Evolutionary conservation across 30 jellyfish, hydroid and myxozoan genomes (phyloP), one percentile per base, ranked within the genome.

Genomic region (Aurelia aurita complex sp. Pacific): DNA sequence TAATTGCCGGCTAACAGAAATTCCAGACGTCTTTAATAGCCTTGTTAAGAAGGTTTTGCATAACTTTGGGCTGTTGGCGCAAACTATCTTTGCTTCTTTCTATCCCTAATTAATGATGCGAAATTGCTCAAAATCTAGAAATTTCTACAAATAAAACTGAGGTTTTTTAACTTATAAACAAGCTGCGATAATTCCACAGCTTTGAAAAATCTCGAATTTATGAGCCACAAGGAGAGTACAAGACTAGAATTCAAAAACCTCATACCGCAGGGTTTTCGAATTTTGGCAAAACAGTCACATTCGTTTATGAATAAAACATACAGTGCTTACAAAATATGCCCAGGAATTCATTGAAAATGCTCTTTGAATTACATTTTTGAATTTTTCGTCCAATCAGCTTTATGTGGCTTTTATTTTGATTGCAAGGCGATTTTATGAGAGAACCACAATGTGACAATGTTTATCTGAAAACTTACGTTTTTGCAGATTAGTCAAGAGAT

Each of bases 391-490:
- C 93, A 84, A 73, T 84, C 81, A 84, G 43, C 36, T 35, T 73
- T 55, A 13, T 73, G 93, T 77, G 93, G 93, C 74, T 52, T n/a
- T 57, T 16, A 63, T 63, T 84, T 84, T 67, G 40, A 65, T 84
- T 84, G 93, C 71, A 74, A 67, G n/a, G 64, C 23, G 69, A 52
- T 64, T 64, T 75, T 19, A 11, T 52, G 64, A 34, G 10, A 46
- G 62, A 53, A 64, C 89, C 80, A 52, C 89, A 43, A 51, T 32
- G 33, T 66, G 80, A 61, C 77, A 75, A 57, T 51, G 43, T 79
- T 66, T 29, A 15, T 69, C 42, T 42, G 38, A 55, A 38, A 36
- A 57, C 52, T 75, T 32, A 32, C 43, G 53, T 63, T 64, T 46
- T 43, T 19, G 40, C 74, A 54, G 74, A 59, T 75, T 59, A 53